Evolutionary conservation across 2,888 invertebrate species (phyloP).

Genomic region (Conchocele bisecta): DNA sequence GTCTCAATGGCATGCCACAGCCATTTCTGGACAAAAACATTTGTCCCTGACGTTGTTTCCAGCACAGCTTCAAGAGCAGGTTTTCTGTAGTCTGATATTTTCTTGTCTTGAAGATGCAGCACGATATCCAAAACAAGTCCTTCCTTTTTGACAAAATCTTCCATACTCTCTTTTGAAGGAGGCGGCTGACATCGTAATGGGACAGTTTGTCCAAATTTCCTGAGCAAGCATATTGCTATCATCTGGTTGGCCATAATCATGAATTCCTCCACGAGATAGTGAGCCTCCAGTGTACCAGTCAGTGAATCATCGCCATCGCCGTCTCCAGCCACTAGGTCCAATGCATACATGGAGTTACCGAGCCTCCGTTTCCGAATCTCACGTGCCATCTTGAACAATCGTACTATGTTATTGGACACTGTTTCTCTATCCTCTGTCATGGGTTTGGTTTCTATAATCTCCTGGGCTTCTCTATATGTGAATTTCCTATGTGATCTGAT

Average conservation of each 20-base stretch:
- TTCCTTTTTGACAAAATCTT: conserved; percentile 39
- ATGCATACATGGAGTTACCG: conserved; percentile 23
- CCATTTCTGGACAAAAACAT: too few species aligned
- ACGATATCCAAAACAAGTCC: conserved; percentile 25
- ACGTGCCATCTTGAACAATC: conserved; percentile 15
- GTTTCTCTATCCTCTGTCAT: too few species aligned
- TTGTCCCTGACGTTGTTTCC: not conserved
- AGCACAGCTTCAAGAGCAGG: conserved; percentile 14
- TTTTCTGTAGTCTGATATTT: not conserved
- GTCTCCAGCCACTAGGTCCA: conserved; percentile 21
- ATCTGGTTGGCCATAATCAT: conserved; percentile 53
- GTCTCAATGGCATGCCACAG: conserved; percentile 39
- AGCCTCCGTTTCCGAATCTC: conserved; percentile 34
- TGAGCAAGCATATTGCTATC: conserved; percentile 36
- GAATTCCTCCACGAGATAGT: conserved; percentile 59
- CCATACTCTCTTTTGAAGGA: conserved; percentile 31
- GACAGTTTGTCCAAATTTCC: conserved; percentile 11
- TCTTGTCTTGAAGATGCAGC: conserved; percentile 45
- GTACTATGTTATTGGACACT: not conserved
- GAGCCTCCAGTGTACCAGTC: conserved; percentile 31
- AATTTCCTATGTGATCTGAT: conserved; percentile 32
- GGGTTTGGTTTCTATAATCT: conserved; percentile 5
- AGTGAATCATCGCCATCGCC: conserved; percentile 9
- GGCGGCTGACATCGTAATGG: conserved; percentile 53
- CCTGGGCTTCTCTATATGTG: conserved; percentile 40